These are phyloP conservation scores for Asarcornis scutulata DNA, from an alignment of 2,113 vertebrate species.

Conservation along the genomic window DNA sequence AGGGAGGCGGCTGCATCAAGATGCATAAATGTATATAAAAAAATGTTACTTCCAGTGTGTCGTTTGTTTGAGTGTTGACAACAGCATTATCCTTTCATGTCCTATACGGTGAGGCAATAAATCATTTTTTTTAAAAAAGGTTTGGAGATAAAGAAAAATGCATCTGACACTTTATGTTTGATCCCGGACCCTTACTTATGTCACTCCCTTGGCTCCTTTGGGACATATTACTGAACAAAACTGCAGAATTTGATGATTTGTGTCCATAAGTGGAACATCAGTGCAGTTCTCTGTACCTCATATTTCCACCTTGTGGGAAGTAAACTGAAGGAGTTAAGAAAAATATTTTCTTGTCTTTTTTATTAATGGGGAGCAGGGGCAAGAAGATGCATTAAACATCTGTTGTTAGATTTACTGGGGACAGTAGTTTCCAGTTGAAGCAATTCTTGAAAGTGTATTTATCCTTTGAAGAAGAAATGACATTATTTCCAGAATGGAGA, in stretches of 20 bases:
- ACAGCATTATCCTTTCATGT: conserved; percentile 58
- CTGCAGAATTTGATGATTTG: background rate
- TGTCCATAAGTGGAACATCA: background rate
- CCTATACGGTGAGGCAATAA: conserved; percentile 34
- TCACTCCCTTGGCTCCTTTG: background rate
- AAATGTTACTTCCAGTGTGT: conserved; percentile 39
- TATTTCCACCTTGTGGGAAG: background rate
- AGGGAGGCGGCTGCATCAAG: background rate
- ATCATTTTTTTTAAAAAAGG: conserved; percentile 46
- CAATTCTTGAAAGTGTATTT: conserved; percentile 12
- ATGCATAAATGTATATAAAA: conserved; percentile 33
- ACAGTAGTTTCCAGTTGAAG: background rate
- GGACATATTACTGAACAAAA: background rate
- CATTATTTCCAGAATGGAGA: background rate
- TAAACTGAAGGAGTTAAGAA: background rate
- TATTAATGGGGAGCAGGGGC: background rate
- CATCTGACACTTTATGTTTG: conserved; percentile 48
- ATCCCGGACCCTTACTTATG: conserved; percentile 1
- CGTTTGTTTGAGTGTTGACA: conserved; percentile 56
- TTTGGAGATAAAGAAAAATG: conserved; percentile 62
- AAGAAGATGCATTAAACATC: background rate
- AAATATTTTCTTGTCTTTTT: background rate
- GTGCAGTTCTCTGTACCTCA: background rate
- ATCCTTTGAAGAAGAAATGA: conserved; percentile 16
- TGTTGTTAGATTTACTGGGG: background rate